phyloP scores from a whole-genome alignment of 2,888 invertebrate genomes.

The Slavum lentiscoides region DNA sequence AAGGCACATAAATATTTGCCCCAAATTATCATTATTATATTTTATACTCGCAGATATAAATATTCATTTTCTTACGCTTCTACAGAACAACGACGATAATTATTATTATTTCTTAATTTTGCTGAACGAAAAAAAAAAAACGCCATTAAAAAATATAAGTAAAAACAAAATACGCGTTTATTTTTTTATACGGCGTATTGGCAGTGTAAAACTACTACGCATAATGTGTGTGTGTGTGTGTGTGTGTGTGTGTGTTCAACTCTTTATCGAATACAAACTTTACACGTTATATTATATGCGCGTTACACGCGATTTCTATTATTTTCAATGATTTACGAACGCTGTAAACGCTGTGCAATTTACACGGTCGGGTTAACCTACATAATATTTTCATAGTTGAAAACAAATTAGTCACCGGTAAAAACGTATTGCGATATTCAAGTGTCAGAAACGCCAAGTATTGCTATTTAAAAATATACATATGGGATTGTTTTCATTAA shows the following conservation, averaged over 20 bases:
- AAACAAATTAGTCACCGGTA: neutral
- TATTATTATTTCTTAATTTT: no score
- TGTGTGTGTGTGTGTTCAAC: neutral
- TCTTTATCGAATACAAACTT: neutral
- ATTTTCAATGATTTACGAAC: conserved; percentile 29
- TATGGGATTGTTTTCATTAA: no score
- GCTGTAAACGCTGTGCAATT: neutral
- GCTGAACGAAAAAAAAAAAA: no score
- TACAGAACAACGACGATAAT: no score
- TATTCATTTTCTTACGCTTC: no score
- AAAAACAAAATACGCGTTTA: no score
- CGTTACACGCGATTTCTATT: conserved; percentile 5
- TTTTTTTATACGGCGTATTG: no score
- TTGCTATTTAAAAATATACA: no score
- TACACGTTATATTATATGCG: neutral
- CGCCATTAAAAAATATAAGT: no score
- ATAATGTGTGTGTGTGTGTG: neutral
- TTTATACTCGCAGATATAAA: no score
- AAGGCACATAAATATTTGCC: no score
- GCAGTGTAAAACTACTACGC: neutral
- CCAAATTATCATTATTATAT: no score
- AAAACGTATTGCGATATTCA: neutral
- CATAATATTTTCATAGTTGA: neutral
- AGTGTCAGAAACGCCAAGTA: neutral
- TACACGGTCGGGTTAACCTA: conserved; percentile 1